Evolutionary conservation across 1,140 invertebrate genomes (phyloP).

Genomic region (Conus betulinus): DNA sequence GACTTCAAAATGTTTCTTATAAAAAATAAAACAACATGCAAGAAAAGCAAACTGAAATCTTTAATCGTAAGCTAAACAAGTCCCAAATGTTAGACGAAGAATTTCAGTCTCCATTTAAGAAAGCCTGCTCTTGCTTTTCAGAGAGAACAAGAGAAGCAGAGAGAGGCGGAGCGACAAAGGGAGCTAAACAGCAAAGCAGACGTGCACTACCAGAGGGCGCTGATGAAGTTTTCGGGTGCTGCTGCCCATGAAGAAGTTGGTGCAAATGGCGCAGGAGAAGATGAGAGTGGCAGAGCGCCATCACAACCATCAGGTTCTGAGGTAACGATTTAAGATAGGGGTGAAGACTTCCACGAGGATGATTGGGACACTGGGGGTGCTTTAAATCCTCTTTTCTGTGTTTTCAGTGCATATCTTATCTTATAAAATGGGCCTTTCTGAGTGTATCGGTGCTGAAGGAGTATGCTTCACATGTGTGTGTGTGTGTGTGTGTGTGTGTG

Average conservation of each 20-base stretch:
- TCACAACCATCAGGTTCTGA: constrained; percentile 49
- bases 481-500: constrained; percentile 2
- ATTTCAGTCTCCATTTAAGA: no score
- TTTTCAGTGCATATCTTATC: no score
- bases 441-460: not conserved
- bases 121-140: constrained; percentile 2
- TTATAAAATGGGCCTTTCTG: not conserved
- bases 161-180: constrained; percentile 52
- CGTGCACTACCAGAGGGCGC: constrained; percentile 58
- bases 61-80: no score
- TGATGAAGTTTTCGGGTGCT: constrained; percentile 68
- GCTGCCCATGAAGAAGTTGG: constrained; percentile 66
- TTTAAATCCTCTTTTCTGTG: no score
- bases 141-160: constrained; percentile 60
- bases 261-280: constrained; percentile 54
- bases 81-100: no score
- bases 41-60: no score
- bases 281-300: constrained; percentile 54
- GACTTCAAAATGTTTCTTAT: no score
- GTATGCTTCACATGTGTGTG: not conserved
- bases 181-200: constrained; percentile 60
- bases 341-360: no score
- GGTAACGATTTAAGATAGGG: constrained; percentile 38
- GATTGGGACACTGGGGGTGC: no score
- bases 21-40: no score